Conservation (phyloP, 2,113 vertebrate species). For the Indicator indicator region DNA sequence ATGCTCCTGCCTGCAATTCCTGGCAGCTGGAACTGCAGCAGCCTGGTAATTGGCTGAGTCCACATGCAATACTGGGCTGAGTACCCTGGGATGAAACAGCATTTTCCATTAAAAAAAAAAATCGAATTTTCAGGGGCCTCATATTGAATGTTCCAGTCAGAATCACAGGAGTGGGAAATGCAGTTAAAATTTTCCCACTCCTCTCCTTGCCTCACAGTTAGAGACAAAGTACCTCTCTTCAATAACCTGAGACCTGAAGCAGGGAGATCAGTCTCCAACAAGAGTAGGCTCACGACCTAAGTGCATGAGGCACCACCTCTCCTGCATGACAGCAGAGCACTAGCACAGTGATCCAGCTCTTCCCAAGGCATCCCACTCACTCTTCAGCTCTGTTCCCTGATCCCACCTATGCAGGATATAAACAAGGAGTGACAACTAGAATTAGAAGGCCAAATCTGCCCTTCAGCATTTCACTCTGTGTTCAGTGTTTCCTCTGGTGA, state of each 20-base stretch:
- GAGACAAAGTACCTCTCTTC: neutral
- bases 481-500: neutral
- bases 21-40: constrained; percentile 1
- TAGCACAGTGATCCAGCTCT: neutral
- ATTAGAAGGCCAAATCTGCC: neutral
- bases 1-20: neutral
- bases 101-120: constrained; percentile 33
- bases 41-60: neutral
- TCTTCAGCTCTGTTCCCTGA: neutral
- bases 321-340: neutral
- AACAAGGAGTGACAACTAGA: neutral
- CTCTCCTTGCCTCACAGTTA: neutral
- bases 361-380: neutral
- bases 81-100: neutral
- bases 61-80: neutral
- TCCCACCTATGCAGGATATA: neutral
- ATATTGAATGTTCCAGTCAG: neutral
- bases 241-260: neutral
- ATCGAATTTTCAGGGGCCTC: neutral
- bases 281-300: neutral
- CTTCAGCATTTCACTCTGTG: neutral
- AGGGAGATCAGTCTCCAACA: neutral
- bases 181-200: neutral
- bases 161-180: neutral
- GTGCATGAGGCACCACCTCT: accelerated